A percentile compares a stretch with the other conserved stretches of the same genome.
phyloP scores from a whole-genome alignment of 2,797 vertebrate genomes.

The Phyllotis vaccarum region DNA sequence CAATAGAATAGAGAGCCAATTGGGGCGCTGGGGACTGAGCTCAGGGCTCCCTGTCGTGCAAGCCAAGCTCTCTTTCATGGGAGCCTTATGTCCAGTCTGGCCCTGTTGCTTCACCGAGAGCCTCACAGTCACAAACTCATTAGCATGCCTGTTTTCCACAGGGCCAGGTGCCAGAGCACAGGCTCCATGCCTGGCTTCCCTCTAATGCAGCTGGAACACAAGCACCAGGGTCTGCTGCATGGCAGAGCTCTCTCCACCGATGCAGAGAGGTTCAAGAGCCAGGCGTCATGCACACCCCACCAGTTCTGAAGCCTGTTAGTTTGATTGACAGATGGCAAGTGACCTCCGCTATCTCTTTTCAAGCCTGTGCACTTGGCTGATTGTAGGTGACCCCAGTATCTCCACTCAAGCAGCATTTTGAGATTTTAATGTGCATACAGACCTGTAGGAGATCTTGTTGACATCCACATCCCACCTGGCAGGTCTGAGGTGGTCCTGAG shows the following conservation, averaged over 20 bases:
- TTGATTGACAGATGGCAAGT: neutral
- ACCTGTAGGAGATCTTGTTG: neutral
- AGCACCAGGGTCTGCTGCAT: neutral
- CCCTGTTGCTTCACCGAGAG: neutral
- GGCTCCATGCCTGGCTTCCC: neutral
- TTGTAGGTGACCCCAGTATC: neutral
- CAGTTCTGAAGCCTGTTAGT: neutral
- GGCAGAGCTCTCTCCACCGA: neutral
- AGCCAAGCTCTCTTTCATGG: neutral
- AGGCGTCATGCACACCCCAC: neutral
- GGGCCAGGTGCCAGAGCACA: neutral
- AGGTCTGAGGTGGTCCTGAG: neutral
- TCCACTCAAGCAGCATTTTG: neutral
- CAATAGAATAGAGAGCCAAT: neutral
- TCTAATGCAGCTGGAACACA: no score
- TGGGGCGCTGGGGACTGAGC: neutral
- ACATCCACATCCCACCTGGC: neutral
- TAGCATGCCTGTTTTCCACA: neutral
- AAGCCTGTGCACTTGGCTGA: neutral
- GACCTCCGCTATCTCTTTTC: neutral
- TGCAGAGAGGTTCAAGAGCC: rapidly evolving
- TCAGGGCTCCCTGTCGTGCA: neutral
- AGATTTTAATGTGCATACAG: neutral
- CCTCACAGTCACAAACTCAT: neutral
- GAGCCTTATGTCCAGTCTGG: neutral